Base-by-base conservation (phyloP, 1,140 invertebrate species). In the Pantala flavescens region DNA sequence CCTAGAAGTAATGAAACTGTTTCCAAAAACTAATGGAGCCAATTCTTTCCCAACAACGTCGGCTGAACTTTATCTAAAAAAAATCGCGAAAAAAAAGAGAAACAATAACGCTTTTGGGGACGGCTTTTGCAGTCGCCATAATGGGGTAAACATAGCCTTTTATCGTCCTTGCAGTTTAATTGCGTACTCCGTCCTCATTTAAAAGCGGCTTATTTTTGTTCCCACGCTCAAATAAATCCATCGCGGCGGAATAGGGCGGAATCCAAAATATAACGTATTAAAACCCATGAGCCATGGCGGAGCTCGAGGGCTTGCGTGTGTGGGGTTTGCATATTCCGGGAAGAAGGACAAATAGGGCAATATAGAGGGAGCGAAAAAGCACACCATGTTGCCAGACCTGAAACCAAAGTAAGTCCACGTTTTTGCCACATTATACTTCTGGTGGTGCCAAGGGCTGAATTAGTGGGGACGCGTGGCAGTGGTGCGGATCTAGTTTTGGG, bases 361-460 rank as follows among this genome's bases (percentile, higher is more conserved):
- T 3, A 12, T 7, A 21, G 12, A 63, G 49, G 12, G 49, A 21
- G 49, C 2, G 5, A 19, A 21, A 21, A 63, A 21, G 16, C 9
- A 16, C 16, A 16, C 14, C 16, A 21, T 16, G 49, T 19, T 19
- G 49, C 16, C 16, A 63, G 16, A 63, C 49, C 5, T 3, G 49
- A 21, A 3, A 63, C 16, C 14, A 21, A 21, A 19, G 49, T 19
- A 21, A 21, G 14, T 21, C 5, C 49, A 21, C 12, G 49, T 63
- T 63, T 63, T 63, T 63, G 49, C 12, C 49, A 63, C 49, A 63
- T 63, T 63, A 63, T 63, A 63, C 49, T 63, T 63, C n/a, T 63
- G 49, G 49, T 21, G 49, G 49, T 19, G 49, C 14, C 49, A 3
- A 63, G 49, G 49, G n/a, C 5, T 16, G 49, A 21, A 21, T 63